Evolutionary conservation across 2,113 vertebrate genomes (phyloP).

Genomic region (Crotalus viridis): DNA sequence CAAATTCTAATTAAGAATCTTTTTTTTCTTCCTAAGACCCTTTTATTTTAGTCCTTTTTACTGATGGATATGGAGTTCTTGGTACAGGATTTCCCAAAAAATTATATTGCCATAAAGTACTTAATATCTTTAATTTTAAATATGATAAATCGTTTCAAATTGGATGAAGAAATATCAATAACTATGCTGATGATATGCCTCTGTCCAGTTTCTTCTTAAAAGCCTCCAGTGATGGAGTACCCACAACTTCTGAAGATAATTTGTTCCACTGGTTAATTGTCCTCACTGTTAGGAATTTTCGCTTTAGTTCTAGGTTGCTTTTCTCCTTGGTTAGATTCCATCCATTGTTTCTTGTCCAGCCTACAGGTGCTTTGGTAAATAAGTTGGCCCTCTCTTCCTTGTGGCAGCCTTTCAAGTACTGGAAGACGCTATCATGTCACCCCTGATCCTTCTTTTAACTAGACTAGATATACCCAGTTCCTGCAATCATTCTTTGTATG

Average conservation of each 20-base stretch:
- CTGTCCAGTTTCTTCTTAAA: neutral
- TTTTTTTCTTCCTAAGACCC: conserved; percentile 41
- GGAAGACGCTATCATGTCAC: no score
- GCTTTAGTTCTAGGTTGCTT: neutral
- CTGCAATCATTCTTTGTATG: no score
- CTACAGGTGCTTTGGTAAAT: neutral
- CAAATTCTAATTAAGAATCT: conserved; percentile 26
- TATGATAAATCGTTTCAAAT: conserved; percentile 17
- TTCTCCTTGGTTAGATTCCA: neutral
- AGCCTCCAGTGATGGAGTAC: neutral
- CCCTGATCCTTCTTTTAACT: no score
- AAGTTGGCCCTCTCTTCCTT: neutral
- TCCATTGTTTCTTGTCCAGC: neutral
- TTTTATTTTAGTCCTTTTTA: conserved; percentile 47
- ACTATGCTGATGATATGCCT: conserved; percentile 4
- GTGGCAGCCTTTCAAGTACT: no score
- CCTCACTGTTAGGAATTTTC: neutral
- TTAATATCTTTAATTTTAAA: conserved; percentile 13
- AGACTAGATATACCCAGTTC: no score
- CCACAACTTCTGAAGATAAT: neutral
- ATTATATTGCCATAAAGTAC: conserved; percentile 8
- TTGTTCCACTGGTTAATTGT: neutral
- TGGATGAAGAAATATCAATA: neutral
- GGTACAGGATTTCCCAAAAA: conserved; percentile 14
- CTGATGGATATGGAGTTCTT: conserved; percentile 45